Evolutionary conservation across 2,888 invertebrate genomes (phyloP).

Genomic region (Cephus rjabovi): DNA sequence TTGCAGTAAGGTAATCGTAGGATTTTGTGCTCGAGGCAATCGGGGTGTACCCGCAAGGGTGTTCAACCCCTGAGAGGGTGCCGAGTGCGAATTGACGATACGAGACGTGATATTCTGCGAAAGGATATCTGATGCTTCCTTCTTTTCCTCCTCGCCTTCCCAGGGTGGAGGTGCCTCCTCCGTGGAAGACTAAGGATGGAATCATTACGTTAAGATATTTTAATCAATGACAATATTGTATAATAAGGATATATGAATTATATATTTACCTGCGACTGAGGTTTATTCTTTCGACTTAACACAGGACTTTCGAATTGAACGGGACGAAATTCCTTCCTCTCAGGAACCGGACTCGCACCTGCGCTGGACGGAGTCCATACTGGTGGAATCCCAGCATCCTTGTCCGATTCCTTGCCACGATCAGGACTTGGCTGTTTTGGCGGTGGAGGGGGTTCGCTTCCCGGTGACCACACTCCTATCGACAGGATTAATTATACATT

Average conservation of each 20-base stretch:
- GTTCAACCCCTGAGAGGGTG: slow-evolving; percentile 73
- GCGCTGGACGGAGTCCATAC: slow-evolving; percentile 84
- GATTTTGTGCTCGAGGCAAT: slow-evolving; percentile 85
- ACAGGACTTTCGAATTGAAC: slow-evolving; percentile 81
- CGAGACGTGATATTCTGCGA: slow-evolving; percentile 51
- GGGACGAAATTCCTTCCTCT: slow-evolving; percentile 84
- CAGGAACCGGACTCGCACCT: slow-evolving; percentile 78
- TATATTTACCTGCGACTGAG: slow-evolving; percentile 54
- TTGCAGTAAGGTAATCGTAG: slow-evolving; percentile 87
- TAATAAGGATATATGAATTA: background rate
- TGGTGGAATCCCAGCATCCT: slow-evolving; percentile 74
- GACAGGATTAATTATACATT: slow-evolving; percentile 20
- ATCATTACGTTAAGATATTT: background rate
- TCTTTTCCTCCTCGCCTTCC: slow-evolving; percentile 41
- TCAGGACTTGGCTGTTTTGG: slow-evolving; percentile 64
- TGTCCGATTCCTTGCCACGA: slow-evolving; percentile 68
- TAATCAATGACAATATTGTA: background rate
- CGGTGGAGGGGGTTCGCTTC: slow-evolving; percentile 59
- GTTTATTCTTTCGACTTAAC: slow-evolving; percentile 69
- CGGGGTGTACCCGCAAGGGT: slow-evolving; percentile 64
- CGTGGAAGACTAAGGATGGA: slow-evolving; percentile 14
- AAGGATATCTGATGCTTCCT: slow-evolving; percentile 35
- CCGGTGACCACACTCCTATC: slow-evolving; percentile 75
- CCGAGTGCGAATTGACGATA: slow-evolving; percentile 70
- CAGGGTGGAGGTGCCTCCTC: slow-evolving; percentile 25